phyloP scores from a whole-genome alignment of 2,888 invertebrate genomes.

The Caenorhabditis zanzibari region DNA sequence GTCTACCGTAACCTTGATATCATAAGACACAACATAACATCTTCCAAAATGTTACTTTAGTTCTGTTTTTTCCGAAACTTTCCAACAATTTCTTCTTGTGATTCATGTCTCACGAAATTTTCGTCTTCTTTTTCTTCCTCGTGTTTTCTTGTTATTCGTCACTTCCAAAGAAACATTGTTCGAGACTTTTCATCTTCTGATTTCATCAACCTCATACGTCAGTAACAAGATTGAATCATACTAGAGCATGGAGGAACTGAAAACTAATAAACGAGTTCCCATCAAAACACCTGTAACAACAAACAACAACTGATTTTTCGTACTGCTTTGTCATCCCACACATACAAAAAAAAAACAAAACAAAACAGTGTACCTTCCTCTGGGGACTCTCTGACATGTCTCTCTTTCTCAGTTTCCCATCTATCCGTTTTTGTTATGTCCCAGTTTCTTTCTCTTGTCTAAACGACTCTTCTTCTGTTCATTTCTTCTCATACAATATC shows the following conservation, averaged over 20 bases:
- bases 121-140: conserved; percentile 16
- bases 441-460: conserved; percentile 37
- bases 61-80: neutral
- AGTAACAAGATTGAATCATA: neutral
- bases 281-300: conserved; percentile 41
- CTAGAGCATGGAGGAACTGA: neutral
- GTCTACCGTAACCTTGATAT: too few relatives aligned
- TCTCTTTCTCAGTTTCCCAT: conserved; percentile 14
- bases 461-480: conserved; percentile 36
- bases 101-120: conserved; percentile 25
- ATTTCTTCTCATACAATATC: conserved; percentile 44
- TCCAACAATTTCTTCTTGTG: conserved; percentile 12
- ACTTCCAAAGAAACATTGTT: conserved; percentile 10
- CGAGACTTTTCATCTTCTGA: conserved; percentile 9
- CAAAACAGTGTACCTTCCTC: conserved; percentile 52
- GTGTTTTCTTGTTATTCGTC: conserved; percentile 28
- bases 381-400: conserved; percentile 30
- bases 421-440: conserved; percentile 62
- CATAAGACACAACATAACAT: too few relatives aligned
- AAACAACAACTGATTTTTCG: neutral
- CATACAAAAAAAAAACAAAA: too few relatives aligned
- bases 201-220: conserved; percentile 19
- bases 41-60: neutral
- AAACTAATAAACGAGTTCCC: conserved; percentile 10
- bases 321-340: conserved; percentile 6